Evolutionary conservation across 2,888 invertebrate species (phyloP).

Genomic region (Flexamia atlantica): DNA sequence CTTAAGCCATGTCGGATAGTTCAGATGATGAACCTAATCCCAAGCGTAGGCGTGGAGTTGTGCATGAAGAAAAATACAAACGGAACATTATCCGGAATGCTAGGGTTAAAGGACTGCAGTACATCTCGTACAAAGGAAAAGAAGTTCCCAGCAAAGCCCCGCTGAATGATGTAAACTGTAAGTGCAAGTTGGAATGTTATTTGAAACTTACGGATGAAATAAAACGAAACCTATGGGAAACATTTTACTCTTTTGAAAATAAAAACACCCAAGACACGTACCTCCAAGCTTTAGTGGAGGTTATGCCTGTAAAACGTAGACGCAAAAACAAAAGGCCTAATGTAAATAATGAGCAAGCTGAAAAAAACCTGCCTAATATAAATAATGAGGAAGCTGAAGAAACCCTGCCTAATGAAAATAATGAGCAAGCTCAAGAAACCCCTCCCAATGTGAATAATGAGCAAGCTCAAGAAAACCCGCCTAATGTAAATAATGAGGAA

Average conservation of each 20-base stretch:
- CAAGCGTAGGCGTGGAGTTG: conserved; percentile 61
- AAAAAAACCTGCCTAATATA: background rate
- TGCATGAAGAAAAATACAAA: conserved; percentile 62
- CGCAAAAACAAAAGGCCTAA: conserved; percentile 25
- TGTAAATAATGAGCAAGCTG: background rate
- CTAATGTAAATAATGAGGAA: background rate
- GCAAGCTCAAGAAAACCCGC: background rate
- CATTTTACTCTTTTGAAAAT: conserved; percentile 40
- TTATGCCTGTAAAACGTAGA: conserved; percentile 43
- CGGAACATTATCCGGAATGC: conserved; percentile 52
- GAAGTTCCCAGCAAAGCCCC: background rate
- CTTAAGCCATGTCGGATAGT: conserved; percentile 51
- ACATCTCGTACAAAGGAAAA: conserved; percentile 59
- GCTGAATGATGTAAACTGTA: conserved; percentile 29
- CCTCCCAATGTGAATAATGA: background rate
- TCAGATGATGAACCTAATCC: conserved; percentile 60
- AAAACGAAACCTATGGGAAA: conserved; percentile 12
- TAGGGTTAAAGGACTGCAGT: conserved; percentile 45
- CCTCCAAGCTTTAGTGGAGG: conserved; percentile 54
- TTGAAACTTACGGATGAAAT: conserved; percentile 47
- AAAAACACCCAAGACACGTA: conserved; percentile 56
- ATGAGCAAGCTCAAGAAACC: background rate
- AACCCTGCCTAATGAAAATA: background rate
- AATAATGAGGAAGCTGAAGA: background rate
- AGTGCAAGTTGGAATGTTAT: conserved; percentile 35